phyloP scores from a whole-genome alignment of 2,888 invertebrate species.

The Hydroisotoma schaefferi region DNA sequence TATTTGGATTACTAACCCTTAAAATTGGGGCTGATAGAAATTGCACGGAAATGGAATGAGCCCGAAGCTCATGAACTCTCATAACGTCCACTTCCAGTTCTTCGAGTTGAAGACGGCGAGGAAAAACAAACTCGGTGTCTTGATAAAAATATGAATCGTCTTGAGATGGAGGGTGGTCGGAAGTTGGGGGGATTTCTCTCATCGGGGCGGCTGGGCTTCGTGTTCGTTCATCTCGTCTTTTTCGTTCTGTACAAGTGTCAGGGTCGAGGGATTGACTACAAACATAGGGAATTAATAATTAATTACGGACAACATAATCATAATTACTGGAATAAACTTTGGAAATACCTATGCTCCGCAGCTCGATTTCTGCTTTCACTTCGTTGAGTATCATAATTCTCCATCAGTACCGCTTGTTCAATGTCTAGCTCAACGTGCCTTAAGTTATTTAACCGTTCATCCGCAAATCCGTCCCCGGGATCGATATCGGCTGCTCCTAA shows the following conservation, averaged over 20 bases:
- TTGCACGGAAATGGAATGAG: conserved; percentile 41
- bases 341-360: conserved; percentile 9
- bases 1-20: conserved; percentile 43
- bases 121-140: conserved; percentile 41
- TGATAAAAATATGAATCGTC: too few species aligned
- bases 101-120: conserved; percentile 44
- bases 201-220: too few species aligned
- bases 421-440: conserved; percentile 62
- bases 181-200: not conserved
- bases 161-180: conserved; percentile 13
- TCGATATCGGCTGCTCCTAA: conserved; percentile 50
- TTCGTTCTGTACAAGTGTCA: too few species aligned
- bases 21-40: conserved; percentile 41
- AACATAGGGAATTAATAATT: too few species aligned
- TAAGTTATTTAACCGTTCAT: too few species aligned
- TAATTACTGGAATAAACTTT: too few species aligned
- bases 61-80: conserved; percentile 45
- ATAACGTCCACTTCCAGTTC: conserved; percentile 48
- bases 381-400: too few species aligned
- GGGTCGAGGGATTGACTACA: too few species aligned
- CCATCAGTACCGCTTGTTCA: conserved; percentile 19
- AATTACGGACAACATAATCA: not conserved
- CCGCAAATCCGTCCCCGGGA: not conserved
- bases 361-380: conserved; percentile 32
- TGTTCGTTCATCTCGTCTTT: too few species aligned